Evolutionary conservation across 2,113 vertebrate species (phyloP).

Genomic region (Phrynocephalus versicolor): DNA sequence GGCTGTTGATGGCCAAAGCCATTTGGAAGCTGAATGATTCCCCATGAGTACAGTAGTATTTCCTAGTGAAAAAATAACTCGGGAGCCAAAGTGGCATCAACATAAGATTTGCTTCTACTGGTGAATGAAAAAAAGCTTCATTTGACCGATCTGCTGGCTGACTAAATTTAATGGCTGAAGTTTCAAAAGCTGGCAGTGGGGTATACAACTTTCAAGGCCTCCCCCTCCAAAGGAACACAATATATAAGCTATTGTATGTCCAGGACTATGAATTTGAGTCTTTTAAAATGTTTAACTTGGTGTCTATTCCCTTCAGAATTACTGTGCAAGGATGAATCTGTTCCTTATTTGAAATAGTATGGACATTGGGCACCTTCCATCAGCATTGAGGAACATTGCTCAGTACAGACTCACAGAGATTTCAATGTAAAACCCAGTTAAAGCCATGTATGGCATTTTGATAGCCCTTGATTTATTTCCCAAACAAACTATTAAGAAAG

Average conservation of each 20-base stretch:
- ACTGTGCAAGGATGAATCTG: conserved; percentile 25
- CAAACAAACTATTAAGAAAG: conserved; percentile 56
- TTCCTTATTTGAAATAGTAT: conserved; percentile 34
- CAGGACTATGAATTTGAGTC: conserved; percentile 32
- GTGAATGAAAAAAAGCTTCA: not conserved
- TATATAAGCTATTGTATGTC: conserved; percentile 16
- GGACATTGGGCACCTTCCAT: conserved; percentile 23
- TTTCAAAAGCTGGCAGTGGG: conserved; percentile 8
- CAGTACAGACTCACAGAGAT: conserved; percentile 39
- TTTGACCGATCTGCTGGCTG: not conserved
- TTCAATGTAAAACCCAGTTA: conserved; percentile 61
- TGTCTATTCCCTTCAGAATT: conserved; percentile 30
- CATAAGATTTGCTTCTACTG: not conserved
- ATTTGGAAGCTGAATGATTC: not conserved
- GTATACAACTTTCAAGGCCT: conserved; percentile 6
- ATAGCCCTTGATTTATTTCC: not conserved
- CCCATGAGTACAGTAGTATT: conserved; percentile 36
- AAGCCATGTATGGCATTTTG: conserved; percentile 58
- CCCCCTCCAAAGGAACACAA: conserved; percentile 3
- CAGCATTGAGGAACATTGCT: conserved; percentile 23
- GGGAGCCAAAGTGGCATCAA: not conserved
- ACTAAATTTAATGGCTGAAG: not conserved
- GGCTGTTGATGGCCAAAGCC: not conserved
- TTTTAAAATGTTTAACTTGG: conserved; percentile 47
- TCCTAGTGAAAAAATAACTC: not conserved